Base-by-base conservation (phyloP, 1,140 invertebrate species). In the Magallana ariakensis region DNA sequence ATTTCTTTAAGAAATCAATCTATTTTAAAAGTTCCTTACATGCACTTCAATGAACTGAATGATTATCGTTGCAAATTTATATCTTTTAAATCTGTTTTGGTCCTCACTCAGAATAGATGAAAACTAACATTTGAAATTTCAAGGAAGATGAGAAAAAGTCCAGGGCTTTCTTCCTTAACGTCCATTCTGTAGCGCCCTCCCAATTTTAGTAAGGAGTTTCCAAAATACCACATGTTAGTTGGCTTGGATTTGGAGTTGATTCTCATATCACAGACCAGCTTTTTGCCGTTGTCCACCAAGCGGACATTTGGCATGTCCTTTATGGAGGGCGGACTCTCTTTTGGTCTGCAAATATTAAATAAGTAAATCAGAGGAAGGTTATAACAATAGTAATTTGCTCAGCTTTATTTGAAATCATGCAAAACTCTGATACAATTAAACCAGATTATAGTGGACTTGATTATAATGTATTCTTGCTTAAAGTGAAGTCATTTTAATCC, bases 231-330 rank as follows among this genome's bases (percentile, higher is more conserved):
- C 54, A 84, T 85, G 8, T 91, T 90, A 16, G 90, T 90, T 53
- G 94, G 94, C 66, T 91, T 92, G 1, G 87, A 84, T 15, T 89
- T 75, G 10, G 90, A 89, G 33, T 84, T 66, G 8, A 94, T 85
- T 56, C 90, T 90, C 80, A 92, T 90, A 60, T 91, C 90, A 19
- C 94, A 91, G 13, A 93, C 83, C 8, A 93, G 91, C 19, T 87
- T 85, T 19, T 90, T 89, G 7, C 94, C 94, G 93, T 97, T 97
- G 95, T 99, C 98, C 95, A 99, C 99, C 91, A 99, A 98, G 95
- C 99, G 98, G 94, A 99, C 99, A 95, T 97, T 96, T 66, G 99
- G 98, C 96, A 99, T 99, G 94, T 99, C 98, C 92, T 98, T 96
- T 95, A 99, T 99, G 75, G 97, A 98, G 82, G 99, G 99, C 88